phyloP scores from a whole-genome alignment of 2,888 invertebrate genomes.

The Nasonia oneida region DNA sequence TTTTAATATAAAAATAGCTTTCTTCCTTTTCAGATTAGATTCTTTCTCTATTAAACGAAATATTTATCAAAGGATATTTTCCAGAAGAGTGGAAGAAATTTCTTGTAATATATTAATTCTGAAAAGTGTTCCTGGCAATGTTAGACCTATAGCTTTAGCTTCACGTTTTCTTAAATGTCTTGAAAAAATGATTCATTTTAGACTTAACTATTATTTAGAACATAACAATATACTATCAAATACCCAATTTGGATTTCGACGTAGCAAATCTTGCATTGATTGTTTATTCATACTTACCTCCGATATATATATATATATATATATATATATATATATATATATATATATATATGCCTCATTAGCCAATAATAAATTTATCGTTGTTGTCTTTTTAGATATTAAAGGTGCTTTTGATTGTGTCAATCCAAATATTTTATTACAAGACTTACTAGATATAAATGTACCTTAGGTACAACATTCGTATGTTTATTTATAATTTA shows the following conservation, averaged over 20 bases:
- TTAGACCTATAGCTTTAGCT: background rate
- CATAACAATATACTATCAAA: background rate
- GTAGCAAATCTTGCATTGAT: background rate
- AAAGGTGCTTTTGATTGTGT: background rate
- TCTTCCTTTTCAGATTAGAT: background rate
- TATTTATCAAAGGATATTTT: background rate
- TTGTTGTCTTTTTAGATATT: background rate
- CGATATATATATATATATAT: background rate
- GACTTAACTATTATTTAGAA: background rate
- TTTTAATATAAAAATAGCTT: background rate
- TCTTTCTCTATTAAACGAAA: background rate
- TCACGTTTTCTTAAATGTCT: background rate
- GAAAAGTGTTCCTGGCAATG: too few species aligned
- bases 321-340: too few species aligned
- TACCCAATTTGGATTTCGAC: background rate
- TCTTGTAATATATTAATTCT: too few species aligned
- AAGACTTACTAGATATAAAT: background rate
- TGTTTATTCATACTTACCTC: background rate
- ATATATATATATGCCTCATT: too few species aligned
- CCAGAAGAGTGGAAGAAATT: background rate
- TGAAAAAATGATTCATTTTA: constrained; percentile 24
- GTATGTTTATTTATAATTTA: background rate
- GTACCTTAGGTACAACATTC: background rate
- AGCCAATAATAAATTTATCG: background rate
- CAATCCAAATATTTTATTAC: background rate